Evolutionary conservation across 2,797 vertebrate genomes (phyloP).

Genomic region (Potorous gilbertii): DNA sequence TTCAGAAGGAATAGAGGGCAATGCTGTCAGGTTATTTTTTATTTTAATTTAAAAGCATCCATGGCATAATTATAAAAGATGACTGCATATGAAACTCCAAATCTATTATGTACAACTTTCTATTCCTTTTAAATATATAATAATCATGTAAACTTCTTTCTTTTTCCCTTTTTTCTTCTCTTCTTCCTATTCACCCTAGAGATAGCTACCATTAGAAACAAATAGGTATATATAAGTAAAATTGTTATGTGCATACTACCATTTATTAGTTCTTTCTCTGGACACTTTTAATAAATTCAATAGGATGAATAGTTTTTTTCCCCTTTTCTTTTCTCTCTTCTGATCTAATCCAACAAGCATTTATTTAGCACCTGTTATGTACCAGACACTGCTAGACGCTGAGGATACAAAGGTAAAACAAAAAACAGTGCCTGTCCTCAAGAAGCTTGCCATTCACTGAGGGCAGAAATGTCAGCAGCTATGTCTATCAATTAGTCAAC

Average conservation of each 20-base stretch:
- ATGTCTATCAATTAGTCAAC: not conserved
- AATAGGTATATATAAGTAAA: slow-evolving; percentile 3
- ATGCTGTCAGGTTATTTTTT: not conserved
- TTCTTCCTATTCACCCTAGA: not conserved
- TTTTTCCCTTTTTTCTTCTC: not conserved
- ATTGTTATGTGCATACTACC: slow-evolving; percentile 3
- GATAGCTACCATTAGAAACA: not conserved
- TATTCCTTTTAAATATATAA: not conserved
- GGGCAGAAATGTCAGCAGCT: not conserved
- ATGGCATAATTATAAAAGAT: not conserved
- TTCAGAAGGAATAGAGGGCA: not conserved
- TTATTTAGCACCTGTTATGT: too few species aligned
- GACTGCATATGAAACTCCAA: not conserved
- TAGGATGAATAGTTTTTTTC: too few species aligned
- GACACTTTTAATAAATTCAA: too few species aligned
- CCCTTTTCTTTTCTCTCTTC: too few species aligned
- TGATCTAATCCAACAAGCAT: too few species aligned
- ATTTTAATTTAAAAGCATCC: not conserved
- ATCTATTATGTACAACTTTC: not conserved
- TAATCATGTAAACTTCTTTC: not conserved
- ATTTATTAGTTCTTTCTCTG: not conserved
- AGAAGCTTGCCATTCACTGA: too few species aligned
- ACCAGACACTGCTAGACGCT: too few species aligned
- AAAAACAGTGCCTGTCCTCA: too few species aligned
- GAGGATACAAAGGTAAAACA: too few species aligned